Evolutionary conservation across 2,113 vertebrate genomes (phyloP).

Genomic region (Neofelis nebulosa): DNA sequence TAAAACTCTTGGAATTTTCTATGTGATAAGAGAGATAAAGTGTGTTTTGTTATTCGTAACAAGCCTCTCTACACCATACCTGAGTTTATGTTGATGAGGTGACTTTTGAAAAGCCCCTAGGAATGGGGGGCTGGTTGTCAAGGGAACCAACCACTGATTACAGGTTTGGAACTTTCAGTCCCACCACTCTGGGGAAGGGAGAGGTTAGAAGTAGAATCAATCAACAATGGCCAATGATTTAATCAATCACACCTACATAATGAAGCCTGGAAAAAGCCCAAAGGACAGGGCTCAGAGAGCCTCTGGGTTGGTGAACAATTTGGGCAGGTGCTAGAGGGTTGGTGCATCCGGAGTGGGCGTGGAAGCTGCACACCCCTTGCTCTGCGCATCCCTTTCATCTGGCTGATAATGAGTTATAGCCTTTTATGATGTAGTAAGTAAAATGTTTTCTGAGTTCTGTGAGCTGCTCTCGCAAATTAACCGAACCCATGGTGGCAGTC

Average conservation of each 20-base stretch:
- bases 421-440: neutral
- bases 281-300: neutral
- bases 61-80: neutral
- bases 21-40: neutral
- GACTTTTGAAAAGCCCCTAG: slow-evolving; percentile 4
- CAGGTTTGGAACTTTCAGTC: neutral
- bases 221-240: neutral
- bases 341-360: neutral
- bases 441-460: neutral
- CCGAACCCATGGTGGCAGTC: neutral
- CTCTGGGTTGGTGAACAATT: neutral
- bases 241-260: neutral
- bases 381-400: neutral
- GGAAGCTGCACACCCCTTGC: neutral
- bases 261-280: neutral
- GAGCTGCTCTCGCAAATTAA: slow-evolving; percentile 2
- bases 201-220: neutral
- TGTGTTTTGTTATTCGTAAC: neutral
- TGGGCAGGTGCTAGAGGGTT: neutral
- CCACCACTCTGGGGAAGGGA: neutral
- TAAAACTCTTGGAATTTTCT: slow-evolving; percentile 36
- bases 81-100: neutral
- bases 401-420: neutral
- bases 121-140: neutral
- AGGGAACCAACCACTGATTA: neutral